These are phyloP conservation scores for Hippocampus abdominalis DNA, from an alignment of 2,113 vertebrate species.

Conservation along the genomic window DNA sequence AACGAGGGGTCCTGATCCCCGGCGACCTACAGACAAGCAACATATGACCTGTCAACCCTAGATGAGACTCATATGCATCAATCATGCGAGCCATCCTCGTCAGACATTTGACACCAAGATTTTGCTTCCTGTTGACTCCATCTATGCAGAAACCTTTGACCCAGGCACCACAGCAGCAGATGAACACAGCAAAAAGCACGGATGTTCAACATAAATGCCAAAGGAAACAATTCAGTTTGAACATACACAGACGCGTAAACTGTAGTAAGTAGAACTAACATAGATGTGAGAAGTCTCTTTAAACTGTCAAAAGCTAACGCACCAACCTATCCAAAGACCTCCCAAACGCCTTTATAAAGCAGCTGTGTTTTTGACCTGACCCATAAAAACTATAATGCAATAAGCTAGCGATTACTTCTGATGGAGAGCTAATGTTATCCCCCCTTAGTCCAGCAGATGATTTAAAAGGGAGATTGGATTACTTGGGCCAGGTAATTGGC, in stretches of 20 bases:
- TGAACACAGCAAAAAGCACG: background rate
- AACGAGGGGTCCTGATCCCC: constrained; percentile 42
- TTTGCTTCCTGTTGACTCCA: constrained; percentile 58
- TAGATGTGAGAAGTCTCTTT: background rate
- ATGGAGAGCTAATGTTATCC: constrained; percentile 57
- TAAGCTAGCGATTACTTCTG: constrained; percentile 54
- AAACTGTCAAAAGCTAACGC: background rate
- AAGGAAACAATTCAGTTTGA: background rate
- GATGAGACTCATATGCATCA: constrained; percentile 49
- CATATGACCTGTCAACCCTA: constrained; percentile 41
- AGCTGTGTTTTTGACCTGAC: constrained; percentile 71
- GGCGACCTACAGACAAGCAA: constrained; percentile 32
- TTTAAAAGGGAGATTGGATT: constrained; percentile 58
- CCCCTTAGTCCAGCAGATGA: constrained; percentile 51
- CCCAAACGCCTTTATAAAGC: constrained; percentile 26
- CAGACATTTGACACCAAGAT: constrained; percentile 71
- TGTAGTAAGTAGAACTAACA: background rate
- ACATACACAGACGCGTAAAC: background rate
- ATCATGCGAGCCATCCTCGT: constrained; percentile 67
- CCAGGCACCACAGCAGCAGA: background rate
- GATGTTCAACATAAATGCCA: constrained; percentile 1
- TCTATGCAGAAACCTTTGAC: constrained; percentile 38
- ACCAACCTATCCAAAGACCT: constrained; percentile 5
- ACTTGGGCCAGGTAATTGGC: constrained; percentile 64
- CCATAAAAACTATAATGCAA: constrained; percentile 65